Evolutionary conservation across 2,888 invertebrate genomes (phyloP).

Genomic region (Penaeus monodon): DNA sequence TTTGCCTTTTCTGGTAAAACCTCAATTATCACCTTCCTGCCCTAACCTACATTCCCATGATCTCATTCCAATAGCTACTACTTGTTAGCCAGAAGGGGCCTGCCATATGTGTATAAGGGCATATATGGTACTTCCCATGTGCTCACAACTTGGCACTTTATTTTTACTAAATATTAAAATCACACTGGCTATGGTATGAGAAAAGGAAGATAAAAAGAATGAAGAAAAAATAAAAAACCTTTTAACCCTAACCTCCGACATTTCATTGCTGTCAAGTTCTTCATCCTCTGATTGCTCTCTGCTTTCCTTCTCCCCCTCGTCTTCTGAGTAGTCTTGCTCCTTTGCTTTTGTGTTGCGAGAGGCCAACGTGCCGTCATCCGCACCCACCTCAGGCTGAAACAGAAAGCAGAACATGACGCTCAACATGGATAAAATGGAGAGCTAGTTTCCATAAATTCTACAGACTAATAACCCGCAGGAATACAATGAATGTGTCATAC

Average conservation of each 20-base stretch:
- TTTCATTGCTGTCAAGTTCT: slow-evolving; percentile 45
- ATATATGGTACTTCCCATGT: too few relatives aligned
- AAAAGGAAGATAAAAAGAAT: too few relatives aligned
- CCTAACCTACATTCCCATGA: too few relatives aligned
- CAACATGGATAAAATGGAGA: not conserved
- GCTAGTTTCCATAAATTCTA: too few relatives aligned
- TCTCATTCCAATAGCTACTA: too few relatives aligned
- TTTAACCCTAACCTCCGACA: not conserved
- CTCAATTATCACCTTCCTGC: too few relatives aligned
- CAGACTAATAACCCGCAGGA: too few relatives aligned
- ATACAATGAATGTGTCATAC: slow-evolving; percentile 68
- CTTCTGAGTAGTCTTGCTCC: slow-evolving; percentile 74
- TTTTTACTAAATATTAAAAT: not conserved
- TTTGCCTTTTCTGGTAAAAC: too few relatives aligned
- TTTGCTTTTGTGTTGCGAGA: slow-evolving; percentile 70
- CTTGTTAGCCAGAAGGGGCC: too few relatives aligned
- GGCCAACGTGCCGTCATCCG: slow-evolving; percentile 73
- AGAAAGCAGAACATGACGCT: not conserved
- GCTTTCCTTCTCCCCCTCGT: slow-evolving; percentile 70
- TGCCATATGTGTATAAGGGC: too few relatives aligned
- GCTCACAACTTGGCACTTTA: not conserved
- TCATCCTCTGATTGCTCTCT: slow-evolving; percentile 69
- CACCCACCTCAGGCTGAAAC: slow-evolving; percentile 71
- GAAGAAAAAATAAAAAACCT: too few relatives aligned
- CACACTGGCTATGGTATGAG: too few relatives aligned